Evolutionary conservation across 64 coral and sea anemone species (phyloP).

Genomic region (Catalaphyllia jardinei): DNA sequence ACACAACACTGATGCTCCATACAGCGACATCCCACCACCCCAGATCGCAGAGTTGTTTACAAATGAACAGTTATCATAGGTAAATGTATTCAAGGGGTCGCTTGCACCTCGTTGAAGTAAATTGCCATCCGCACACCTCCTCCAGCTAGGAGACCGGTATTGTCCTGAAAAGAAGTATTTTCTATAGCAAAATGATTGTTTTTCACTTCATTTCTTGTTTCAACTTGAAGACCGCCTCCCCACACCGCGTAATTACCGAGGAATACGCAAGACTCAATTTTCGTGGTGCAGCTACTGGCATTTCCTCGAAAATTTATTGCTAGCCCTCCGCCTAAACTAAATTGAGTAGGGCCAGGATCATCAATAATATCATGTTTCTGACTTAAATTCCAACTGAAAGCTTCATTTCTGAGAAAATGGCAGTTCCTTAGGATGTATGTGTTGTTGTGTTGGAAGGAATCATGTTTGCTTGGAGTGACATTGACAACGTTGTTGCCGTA

Average conservation of each 20-base stretch:
- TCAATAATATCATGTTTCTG: constrained; percentile 5
- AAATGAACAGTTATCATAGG: constrained; percentile 43
- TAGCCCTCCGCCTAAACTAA: constrained; percentile 86
- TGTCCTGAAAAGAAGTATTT: constrained; percentile 48
- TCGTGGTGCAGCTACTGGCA: constrained; percentile 44
- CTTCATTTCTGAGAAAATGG: constrained; percentile 73
- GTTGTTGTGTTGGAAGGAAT: constrained; percentile 64
- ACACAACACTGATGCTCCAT: constrained; percentile 57
- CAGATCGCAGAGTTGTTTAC: constrained; percentile 48
- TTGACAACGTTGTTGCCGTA: constrained; percentile 48
- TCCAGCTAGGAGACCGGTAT: constrained; percentile 59
- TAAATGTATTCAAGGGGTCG: constrained; percentile 9
- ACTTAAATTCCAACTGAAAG: constrained; percentile 29
- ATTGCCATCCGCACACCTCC: constrained; percentile 68
- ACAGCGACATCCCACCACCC: constrained; percentile 74
- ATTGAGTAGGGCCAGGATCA: constrained; percentile 42
- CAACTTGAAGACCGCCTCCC: constrained; percentile 78
- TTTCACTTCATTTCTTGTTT: constrained; percentile 17
- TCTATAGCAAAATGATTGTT: constrained; percentile 42
- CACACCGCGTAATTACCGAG: constrained; percentile 50
- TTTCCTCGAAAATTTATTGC: constrained; percentile 64
- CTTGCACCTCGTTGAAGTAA: background rate
- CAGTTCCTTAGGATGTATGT: constrained; percentile 48
- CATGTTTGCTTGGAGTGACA: constrained; percentile 12
- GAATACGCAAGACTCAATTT: constrained; percentile 68